Base-by-base conservation (phyloP, 2,888 invertebrate species). In the Idaea aversata region DNA sequence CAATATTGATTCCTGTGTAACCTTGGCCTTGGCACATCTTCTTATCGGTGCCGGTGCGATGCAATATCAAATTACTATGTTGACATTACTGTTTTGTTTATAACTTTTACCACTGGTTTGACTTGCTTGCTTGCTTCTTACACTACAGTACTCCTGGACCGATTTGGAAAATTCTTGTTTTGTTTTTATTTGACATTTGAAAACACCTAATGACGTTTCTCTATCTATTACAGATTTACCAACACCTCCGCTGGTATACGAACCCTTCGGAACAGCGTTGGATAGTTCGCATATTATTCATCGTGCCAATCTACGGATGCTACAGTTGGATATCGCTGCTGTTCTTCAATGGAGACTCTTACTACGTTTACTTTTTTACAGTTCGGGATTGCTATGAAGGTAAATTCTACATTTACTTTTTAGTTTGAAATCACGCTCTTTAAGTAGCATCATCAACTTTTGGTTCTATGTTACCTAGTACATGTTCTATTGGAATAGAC, bases 361-460 rank as follows among this genome's bases (percentile, higher is more conserved):
- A 98, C 85, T 99, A 99, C 87, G 97, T 99, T 70, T 99, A 99
- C 93, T 99, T 99, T 94, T 99, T 99, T 93, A 99, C 99, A 65
- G 97, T 99, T 79, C 95, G 99, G 83, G 99, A 99, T 94, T 99
- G 99, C 92, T 99, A 99, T 93, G 99, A 99, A 96, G 98, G 98
- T 98, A 91, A 77, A 47, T 13, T 47, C 7, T 47, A 47, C 13
- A 47, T 13, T 47, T 2, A 13, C 4, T 10, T 13, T 38, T 47
- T 7, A 47, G 7, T 13, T 10, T 6, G 4, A 47, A 3, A 47
- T 13, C 10, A 47, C 25, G 25, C 25, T 25, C 25, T 25, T 2
- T 5, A 47, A 4, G 47, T 47, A 47, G 13, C 10, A 2, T 4
- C 1, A 36, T 36, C 36, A 25, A 25, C 25, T 25, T 25, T 25